phyloP scores from a whole-genome alignment of 2,888 invertebrate genomes.

The Tipula lateralis region DNA sequence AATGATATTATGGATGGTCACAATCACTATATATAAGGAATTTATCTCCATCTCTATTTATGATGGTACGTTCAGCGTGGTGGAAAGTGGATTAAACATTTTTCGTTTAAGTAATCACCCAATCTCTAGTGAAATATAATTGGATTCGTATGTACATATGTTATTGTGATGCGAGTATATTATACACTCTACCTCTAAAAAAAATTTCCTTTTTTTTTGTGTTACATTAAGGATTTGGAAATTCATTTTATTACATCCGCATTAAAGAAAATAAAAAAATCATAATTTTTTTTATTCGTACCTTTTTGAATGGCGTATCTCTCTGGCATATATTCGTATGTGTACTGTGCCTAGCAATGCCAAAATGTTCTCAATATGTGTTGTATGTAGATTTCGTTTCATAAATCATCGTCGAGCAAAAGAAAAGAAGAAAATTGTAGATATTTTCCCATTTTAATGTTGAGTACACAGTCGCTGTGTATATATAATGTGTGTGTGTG shows the following conservation, averaged over 20 bases:
- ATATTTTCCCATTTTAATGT: background rate
- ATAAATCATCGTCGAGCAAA: background rate
- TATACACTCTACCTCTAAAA: background rate
- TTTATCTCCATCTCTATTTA: background rate
- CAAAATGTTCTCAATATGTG: background rate
- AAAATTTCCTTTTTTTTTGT: no score
- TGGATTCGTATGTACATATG: background rate
- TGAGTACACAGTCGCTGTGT: background rate
- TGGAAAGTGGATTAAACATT: background rate
- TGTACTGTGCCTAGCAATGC: background rate
- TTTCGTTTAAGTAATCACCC: background rate
- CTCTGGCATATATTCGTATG: background rate
- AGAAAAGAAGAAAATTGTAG: background rate
- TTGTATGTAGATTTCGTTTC: background rate
- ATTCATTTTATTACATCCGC: conserved; percentile 24
- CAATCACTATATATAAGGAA: background rate
- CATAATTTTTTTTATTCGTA: background rate
- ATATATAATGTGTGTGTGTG: background rate
- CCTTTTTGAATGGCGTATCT: background rate
- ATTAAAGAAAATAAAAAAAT: conserved; percentile 19
- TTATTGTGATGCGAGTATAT: background rate
- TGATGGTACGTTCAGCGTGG: background rate
- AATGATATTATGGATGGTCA: background rate
- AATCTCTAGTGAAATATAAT: background rate
- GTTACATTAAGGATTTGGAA: conserved; percentile 8